Conservation (phyloP, 2,797 vertebrate species). For the Amblyraja radiata region DNA sequence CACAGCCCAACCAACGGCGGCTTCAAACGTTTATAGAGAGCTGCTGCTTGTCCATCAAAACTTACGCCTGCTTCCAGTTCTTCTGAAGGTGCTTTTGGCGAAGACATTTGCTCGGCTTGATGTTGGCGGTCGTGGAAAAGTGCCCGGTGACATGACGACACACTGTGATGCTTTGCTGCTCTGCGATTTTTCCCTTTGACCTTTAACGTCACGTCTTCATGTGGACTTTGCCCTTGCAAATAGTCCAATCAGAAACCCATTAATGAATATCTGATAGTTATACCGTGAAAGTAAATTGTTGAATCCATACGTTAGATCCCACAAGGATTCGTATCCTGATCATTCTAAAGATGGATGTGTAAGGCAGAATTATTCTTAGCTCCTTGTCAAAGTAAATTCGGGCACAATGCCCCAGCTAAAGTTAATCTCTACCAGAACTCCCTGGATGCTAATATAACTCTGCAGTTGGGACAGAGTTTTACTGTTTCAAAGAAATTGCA, state of each 20-base stretch:
- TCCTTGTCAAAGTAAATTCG: background rate
- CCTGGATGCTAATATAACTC: background rate
- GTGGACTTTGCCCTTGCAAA: background rate
- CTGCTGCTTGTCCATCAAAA: background rate
- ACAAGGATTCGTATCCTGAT: background rate
- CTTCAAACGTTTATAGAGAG: background rate
- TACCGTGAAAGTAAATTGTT: background rate
- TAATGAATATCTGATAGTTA: background rate
- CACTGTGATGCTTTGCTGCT: background rate
- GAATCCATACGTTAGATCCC: too few species aligned
- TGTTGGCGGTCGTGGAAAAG: background rate
- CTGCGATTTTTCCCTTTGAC: background rate
- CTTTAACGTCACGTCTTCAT: background rate
- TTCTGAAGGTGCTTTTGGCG: background rate
- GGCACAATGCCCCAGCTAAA: background rate
- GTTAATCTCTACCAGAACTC: background rate
- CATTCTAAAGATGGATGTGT: background rate
- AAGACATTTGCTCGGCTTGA: too few species aligned
- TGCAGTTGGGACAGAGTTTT: background rate
- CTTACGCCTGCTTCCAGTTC: background rate
- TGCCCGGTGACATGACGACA: background rate
- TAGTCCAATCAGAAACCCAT: background rate
- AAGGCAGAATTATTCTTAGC: background rate
- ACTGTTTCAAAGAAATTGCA: background rate
- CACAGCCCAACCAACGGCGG: background rate